Evolutionary conservation across 1,140 invertebrate species (phyloP).

Genomic region (Zaprionus davidi): DNA sequence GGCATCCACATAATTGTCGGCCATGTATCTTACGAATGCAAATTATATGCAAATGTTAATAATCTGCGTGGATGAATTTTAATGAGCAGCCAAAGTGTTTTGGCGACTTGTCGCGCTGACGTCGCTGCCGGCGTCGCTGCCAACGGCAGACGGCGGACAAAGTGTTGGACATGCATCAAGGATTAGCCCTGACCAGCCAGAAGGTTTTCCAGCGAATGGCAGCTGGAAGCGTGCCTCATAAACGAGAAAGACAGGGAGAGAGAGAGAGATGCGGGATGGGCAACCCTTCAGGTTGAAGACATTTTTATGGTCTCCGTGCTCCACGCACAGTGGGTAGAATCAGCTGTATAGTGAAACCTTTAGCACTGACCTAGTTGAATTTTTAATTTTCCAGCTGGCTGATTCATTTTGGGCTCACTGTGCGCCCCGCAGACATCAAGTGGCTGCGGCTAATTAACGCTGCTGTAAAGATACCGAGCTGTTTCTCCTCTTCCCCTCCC

Average conservation of each 20-base stretch:
- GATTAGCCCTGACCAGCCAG: constrained; percentile 61
- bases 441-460: constrained; percentile 81
- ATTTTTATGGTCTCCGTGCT: constrained; percentile 32
- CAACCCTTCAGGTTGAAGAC: constrained; percentile 49
- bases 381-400: neutral
- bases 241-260: constrained; percentile 23
- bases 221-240: constrained; percentile 30
- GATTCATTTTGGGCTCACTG: neutral
- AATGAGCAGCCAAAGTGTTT: constrained; percentile 78
- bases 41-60: constrained; percentile 82
- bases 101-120: constrained; percentile 68
- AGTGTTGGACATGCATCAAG: constrained; percentile 68
- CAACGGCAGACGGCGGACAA: constrained; percentile 14
- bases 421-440: constrained; percentile 55
- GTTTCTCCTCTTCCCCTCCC: neutral
- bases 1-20: constrained; percentile 77
- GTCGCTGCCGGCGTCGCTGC: constrained; percentile 19
- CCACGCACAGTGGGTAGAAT: neutral
- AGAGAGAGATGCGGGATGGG: neutral
- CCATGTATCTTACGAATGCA: constrained; percentile 81
- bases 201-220: constrained; percentile 28
- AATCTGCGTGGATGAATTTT: constrained; percentile 82
- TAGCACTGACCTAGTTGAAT: neutral
- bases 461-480: constrained; percentile 49
- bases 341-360: neutral